These are phyloP conservation scores for Cotesia vestalis DNA, from an alignment of 1,140 invertebrate species.

Conservation along the genomic window DNA sequence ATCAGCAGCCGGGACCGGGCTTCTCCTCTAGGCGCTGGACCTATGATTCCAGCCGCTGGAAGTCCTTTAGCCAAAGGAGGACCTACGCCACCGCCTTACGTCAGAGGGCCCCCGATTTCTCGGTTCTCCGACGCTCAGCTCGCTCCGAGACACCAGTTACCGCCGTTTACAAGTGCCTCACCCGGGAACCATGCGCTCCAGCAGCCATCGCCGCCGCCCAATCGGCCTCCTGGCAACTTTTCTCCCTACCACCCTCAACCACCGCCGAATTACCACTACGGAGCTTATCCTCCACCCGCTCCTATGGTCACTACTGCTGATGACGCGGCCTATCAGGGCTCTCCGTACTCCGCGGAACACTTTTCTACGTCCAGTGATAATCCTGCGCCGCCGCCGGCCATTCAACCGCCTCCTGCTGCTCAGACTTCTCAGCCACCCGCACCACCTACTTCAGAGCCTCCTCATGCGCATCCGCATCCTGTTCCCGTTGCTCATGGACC, in stretches of 20 bases:
- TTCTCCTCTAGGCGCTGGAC: conserved; percentile 53
- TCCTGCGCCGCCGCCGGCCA: conserved; percentile 54
- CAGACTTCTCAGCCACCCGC: conserved; percentile 44
- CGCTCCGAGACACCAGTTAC: conserved; percentile 57
- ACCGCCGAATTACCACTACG: conserved; percentile 64
- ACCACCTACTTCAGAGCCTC: conserved; percentile 39
- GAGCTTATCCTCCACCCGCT: conserved; percentile 63
- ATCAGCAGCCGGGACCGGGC: conserved; percentile 60
- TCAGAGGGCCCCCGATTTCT: conserved; percentile 48
- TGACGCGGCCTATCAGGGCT: conserved; percentile 58
- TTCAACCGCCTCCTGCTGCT: conserved; percentile 41
- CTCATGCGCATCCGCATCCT: conserved; percentile 36
- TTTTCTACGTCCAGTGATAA: conserved; percentile 56
- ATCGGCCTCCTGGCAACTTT: conserved; percentile 59
- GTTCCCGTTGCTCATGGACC: conserved; percentile 32
- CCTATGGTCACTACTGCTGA: conserved; percentile 61
- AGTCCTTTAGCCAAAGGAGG: conserved; percentile 60
- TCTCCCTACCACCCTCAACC: conserved; percentile 65
- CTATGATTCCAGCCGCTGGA: conserved; percentile 58
- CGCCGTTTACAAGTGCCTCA: conserved; percentile 56
- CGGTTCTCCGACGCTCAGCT: conserved; percentile 57
- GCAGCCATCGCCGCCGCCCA: conserved; percentile 60
- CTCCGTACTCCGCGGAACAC: conserved; percentile 59
- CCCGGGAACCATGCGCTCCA: conserved; percentile 51
- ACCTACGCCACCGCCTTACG: conserved; percentile 58